Evolutionary conservation across 2,113 vertebrate species (phyloP).

Genomic region (Condylura cristata): DNA sequence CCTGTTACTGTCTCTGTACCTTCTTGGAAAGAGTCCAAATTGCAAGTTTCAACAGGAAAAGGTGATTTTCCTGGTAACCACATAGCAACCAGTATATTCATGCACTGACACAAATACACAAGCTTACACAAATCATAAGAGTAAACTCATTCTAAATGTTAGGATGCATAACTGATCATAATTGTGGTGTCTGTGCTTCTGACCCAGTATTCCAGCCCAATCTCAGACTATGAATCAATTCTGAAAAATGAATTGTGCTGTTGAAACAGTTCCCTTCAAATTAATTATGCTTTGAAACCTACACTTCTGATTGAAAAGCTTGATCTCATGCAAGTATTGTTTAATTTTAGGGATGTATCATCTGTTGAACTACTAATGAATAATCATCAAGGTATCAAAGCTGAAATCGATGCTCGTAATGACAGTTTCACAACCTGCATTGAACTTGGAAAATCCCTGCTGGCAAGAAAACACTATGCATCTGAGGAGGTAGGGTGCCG

Average conservation of each 20-base stretch:
- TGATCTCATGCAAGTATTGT: neutral
- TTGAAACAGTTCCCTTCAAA: neutral
- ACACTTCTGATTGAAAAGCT: neutral
- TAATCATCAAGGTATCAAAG: conserved; percentile 99
- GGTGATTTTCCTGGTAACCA: neutral
- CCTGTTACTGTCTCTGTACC: neutral
- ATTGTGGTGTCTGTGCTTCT: neutral
- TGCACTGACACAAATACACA: neutral
- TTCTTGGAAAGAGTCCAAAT: neutral
- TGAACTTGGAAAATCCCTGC: conserved; percentile 95
- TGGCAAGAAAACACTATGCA: conserved; percentile 96
- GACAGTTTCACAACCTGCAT: conserved; percentile 97
- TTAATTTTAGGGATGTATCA: conserved; percentile 92
- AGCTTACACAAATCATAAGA: neutral
- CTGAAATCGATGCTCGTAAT: conserved; percentile 97
- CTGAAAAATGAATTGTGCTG: neutral
- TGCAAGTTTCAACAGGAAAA: neutral
- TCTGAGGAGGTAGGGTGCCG: conserved; percentile 91
- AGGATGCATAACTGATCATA: neutral
- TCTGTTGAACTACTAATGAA: conserved; percentile 99
- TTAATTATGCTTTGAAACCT: conserved; percentile 29
- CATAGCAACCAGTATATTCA: neutral
- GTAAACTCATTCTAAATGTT: neutral
- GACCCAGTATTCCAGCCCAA: neutral
- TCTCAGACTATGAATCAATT: neutral